These are phyloP conservation scores for Chloropsis cyanopogon DNA, from an alignment of 2,113 vertebrate genomes.

Conservation along the genomic window DNA sequence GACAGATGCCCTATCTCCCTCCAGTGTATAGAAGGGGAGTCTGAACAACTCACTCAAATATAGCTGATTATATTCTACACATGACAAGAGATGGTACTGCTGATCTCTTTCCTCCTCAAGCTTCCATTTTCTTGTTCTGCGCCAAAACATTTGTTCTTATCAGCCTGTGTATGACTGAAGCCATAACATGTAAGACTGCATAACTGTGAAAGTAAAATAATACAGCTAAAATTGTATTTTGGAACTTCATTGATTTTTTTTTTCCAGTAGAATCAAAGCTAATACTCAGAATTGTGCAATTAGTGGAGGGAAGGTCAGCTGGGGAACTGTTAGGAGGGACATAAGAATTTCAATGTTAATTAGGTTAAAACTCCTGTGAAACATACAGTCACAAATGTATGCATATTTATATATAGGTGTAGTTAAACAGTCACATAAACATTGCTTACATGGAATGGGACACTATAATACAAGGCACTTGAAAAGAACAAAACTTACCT, in stretches of 20 bases:
- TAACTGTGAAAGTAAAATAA: background rate
- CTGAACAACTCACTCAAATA: background rate
- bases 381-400: background rate
- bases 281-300: background rate
- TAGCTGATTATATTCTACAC: background rate
- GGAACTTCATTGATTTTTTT: background rate
- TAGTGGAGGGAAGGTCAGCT: background rate
- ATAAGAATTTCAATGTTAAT: background rate
- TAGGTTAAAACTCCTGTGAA: background rate
- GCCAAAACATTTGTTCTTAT: background rate
- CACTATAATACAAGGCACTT: background rate
- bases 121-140: background rate
- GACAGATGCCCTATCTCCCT: background rate
- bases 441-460: background rate
- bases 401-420: background rate
- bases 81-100: background rate
- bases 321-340: background rate
- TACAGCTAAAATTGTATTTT: background rate
- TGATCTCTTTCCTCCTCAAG: background rate
- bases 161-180: background rate
- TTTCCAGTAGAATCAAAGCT: background rate
- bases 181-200: background rate
- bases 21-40: background rate
- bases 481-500: slow-evolving; percentile 65
- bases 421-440: background rate